Evolutionary conservation across 1,140 invertebrate species (phyloP), one percentile per base, ranked within the genome.

Genomic region (Heterodera carotae): DNA sequence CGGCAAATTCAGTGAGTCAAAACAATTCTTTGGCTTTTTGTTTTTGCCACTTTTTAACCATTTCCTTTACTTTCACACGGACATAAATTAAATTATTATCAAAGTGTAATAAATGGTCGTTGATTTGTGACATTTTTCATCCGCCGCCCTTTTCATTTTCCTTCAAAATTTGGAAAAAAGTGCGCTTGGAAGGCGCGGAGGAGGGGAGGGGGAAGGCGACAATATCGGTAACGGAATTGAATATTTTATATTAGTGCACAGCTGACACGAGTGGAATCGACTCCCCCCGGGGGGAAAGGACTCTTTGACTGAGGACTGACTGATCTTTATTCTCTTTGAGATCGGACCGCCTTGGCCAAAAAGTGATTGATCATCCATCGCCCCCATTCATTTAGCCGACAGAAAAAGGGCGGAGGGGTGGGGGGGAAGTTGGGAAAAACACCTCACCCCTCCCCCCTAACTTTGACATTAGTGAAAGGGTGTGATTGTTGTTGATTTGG

Each of bases 1-100:
- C 12, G 82, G 76, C 34, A 59, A 48, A 76, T 82, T 81, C 43
- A 69, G 80, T 81, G 79, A 82, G 80, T 66, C 10, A n/a, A 27
- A 4, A 5, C 18, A 22, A 66, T 29, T 66, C 48, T 27, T 56
- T 31, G 27, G 59, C 43, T 43, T 29, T 62, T 70, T 3, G n/a
- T 12, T 76, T 2, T 15, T 18, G 15, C 48, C 36, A 10, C 4
- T 39, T 10, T 39, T 39, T 39, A 5, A 5, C 10, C 36, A 10
- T 39, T 39, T 39, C 36, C 36, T 39, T 36, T 43, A 1, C 8
- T n/a, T 27, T 43, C 4, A n/a, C 25, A 76, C n/a, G 29, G n/a
- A n/a, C n/a, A n/a, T n/a, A n/a, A n/a, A n/a, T n/a, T n/a, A n/a
- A n/a, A n/a, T n/a, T n/a, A n/a, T n/a, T n/a, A n/a, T n/a, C n/a